These are phyloP conservation scores for Drosophila vallismaia DNA, from an alignment of 2,888 invertebrate genomes.

Conservation along the genomic window DNA sequence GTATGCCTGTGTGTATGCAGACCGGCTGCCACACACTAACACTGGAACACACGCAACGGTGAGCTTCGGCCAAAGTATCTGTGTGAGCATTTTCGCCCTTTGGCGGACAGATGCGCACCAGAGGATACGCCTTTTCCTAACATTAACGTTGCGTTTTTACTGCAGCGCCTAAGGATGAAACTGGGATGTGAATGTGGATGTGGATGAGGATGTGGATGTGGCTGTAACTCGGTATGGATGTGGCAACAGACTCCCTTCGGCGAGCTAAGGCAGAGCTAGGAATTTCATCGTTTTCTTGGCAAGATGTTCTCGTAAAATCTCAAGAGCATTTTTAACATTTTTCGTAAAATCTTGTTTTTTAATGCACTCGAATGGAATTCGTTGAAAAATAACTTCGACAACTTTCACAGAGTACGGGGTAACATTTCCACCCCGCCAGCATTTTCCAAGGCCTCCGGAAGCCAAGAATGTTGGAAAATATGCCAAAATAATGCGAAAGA, in stretches of 20 bases:
- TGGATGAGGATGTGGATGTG: not conserved
- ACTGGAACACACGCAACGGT: not conserved
- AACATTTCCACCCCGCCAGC: slow-evolving; percentile 33
- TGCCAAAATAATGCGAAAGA: slow-evolving; percentile 41
- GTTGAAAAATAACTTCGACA: slow-evolving; percentile 61
- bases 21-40: slow-evolving; percentile 36
- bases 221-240: not conserved
- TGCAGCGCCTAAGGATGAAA: slow-evolving; percentile 16
- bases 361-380: slow-evolving; percentile 72
- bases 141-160: slow-evolving; percentile 34
- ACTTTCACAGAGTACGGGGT: slow-evolving; percentile 49
- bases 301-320: slow-evolving; percentile 71
- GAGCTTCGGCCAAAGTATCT: slow-evolving; percentile 22
- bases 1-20: slow-evolving; percentile 33
- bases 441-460: slow-evolving; percentile 34
- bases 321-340: slow-evolving; percentile 76
- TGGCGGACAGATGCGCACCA: slow-evolving; percentile 49
- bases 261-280: slow-evolving; percentile 45
- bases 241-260: slow-evolving; percentile 55
- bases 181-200: not conserved
- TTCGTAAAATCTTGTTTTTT: slow-evolving; percentile 65
- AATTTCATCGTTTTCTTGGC: slow-evolving; percentile 65
- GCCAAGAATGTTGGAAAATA: slow-evolving; percentile 52
- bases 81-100: slow-evolving; percentile 28
- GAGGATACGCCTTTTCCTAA: slow-evolving; percentile 47